Base-by-base conservation (phyloP, 2,888 invertebrate species). In the Papilio demoleus region DNA sequence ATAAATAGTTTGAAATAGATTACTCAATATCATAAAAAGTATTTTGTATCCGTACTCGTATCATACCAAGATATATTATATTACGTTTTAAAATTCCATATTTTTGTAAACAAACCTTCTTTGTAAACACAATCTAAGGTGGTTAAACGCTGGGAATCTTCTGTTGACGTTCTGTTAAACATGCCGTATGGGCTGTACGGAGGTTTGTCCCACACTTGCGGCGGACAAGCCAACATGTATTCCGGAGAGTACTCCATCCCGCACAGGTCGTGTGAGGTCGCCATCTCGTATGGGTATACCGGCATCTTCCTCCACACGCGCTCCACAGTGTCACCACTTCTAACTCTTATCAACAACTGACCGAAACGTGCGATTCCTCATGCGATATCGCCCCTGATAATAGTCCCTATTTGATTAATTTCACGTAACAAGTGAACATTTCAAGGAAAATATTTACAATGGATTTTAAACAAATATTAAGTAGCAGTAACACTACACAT, bases 261-360 rank as follows among this genome's bases (percentile, higher is more conserved):
- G 76, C 85, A 88, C 75, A 86, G 74, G 73, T 91, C 89, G 79
- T 90, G 88, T 60, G 88, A 81, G 73, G 84, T 75, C 83, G 89
- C 85, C 80, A 81, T 84, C 69, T 87, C 87, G 86, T 79, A 85
- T 22, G 89, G 88, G 67, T 88, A 82, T 80, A 86, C 90, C 77
- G 90, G 92, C 92, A 92, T 92, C 76, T 87, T 92, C 83, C 82
- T 75, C 74, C 74, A 70, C 65, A 75, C 77, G 77, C 74, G 63
- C 61, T 68, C 72, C 76, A 73, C 81, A 66, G 74, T 78, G 74
- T 74, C 77, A 74, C 78, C 79, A 79, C 85, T 74, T 74, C 74
- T 77, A 76, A 82, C 76, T 79, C 77, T 80, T 79, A 80, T 79
- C 78, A 77, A 77, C 75, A 74, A 83, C 82, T 81, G 80, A 76